Evolutionary conservation across 2,797 vertebrate genomes (phyloP).

Genomic region (Hafferia zeledoni): DNA sequence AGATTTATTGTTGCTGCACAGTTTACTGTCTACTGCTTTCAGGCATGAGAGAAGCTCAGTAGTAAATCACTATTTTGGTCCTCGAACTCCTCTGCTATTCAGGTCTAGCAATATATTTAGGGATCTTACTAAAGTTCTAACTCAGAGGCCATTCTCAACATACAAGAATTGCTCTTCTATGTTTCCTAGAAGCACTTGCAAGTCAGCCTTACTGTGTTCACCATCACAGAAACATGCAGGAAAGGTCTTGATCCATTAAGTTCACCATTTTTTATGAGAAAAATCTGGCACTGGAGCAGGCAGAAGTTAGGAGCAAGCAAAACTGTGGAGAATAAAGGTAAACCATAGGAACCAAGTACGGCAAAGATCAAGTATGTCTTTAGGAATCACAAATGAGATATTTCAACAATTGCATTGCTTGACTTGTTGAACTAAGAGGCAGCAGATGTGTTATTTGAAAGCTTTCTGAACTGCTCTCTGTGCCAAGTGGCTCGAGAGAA

Average conservation of each 20-base stretch:
- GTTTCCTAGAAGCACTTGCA: not conserved
- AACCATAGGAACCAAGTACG: not conserved
- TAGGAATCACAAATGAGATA: not conserved
- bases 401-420: not conserved
- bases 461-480: not conserved
- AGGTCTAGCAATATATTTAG: not conserved
- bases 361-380: not conserved
- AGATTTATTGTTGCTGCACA: not conserved
- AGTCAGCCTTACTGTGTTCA: not conserved
- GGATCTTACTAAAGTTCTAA: not conserved
- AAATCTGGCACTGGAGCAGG: not conserved
- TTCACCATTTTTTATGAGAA: not conserved
- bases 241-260: not conserved
- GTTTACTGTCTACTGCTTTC: not conserved
- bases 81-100: not conserved
- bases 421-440: not conserved
- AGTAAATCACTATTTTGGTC: not conserved
- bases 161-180: not conserved
- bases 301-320: not conserved
- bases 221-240: not conserved
- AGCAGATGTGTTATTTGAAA: not conserved
- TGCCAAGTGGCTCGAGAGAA: constrained; percentile 29
- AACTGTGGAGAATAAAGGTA: not conserved
- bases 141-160: not conserved
- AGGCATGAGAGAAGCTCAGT: not conserved